Conservation (phyloP, 2,797 vertebrate genomes). For the Botia almorhae region DNA sequence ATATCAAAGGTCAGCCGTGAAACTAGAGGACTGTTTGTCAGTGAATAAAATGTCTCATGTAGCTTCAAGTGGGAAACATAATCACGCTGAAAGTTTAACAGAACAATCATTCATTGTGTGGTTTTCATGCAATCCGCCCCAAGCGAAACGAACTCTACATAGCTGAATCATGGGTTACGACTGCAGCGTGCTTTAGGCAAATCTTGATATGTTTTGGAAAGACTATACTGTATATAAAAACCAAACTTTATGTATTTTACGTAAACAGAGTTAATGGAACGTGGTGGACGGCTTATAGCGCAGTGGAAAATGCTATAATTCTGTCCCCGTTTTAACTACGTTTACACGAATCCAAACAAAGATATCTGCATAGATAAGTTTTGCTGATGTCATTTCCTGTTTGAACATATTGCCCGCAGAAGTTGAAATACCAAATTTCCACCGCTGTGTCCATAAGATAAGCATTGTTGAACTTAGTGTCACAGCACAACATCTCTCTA, state of each 20-base stretch:
- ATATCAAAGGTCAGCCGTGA: background rate
- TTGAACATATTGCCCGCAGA: slow-evolving; percentile 46
- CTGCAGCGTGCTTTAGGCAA: background rate
- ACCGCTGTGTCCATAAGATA: slow-evolving; percentile 52
- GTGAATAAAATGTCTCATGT: slow-evolving; percentile 4
- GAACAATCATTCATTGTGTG: slow-evolving; percentile 2
- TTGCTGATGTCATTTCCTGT: slow-evolving; percentile 45
- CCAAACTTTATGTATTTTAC: background rate
- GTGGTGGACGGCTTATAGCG: background rate
- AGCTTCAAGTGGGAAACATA: slow-evolving; percentile 17
- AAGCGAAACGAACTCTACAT: slow-evolving; percentile 8
- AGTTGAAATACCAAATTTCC: slow-evolving; percentile 38
- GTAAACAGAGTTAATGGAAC: background rate
- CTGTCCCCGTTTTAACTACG: background rate
- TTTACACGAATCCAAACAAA: background rate
- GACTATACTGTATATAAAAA: background rate
- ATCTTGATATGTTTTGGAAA: background rate
- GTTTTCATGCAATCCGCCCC: background rate
- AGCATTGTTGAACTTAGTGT: slow-evolving; percentile 11
- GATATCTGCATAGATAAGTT: background rate
- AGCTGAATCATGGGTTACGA: slow-evolving; percentile 58
- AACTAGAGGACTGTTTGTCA: slow-evolving; percentile 13
- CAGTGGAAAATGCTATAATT: background rate
- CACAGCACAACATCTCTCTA: slow-evolving; percentile 47
- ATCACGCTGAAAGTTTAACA: background rate